Base-by-base conservation (phyloP, 1,140 invertebrate species). In the Myzus persicae region DNA sequence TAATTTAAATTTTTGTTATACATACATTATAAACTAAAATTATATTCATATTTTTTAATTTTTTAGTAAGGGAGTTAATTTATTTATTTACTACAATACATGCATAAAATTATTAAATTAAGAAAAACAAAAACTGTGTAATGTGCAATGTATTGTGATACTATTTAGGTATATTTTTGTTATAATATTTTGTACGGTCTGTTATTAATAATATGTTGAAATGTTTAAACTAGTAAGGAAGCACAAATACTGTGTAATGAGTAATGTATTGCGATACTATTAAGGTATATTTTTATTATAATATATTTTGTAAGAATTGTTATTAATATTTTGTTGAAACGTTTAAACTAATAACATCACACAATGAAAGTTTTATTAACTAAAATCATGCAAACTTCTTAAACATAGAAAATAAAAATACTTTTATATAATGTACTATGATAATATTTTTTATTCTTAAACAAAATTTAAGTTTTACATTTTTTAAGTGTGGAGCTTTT, bases 361-460 rank as follows among this genome's bases (percentile, higher is more conserved):
- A 76, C 31, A n/a, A 76, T n/a, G 20, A n/a, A 76, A 31, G 59
- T 76, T 76, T 76, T n/a, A 76, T 31, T 76, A 76, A 76, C 2
- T n/a, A 76, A 31, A n/a, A 76, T 76, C 59, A 76, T 76, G 2
- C 24, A 76, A n/a, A 76, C 59, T n/a, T 76, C 59, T 76, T 76
- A n/a, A n/a, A n/a, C 31, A n/a, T n/a, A 76, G 59, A 76, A 76
- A 76, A 76, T 31, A 76, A 76, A 76, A 76, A 76, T n/a, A 76
- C 5, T 76, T 76, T 76, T 76, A 76, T 76, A n/a, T 76, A 36
- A 76, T 76, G 31, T 36, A 76, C n/a, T 76, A 36, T 76, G 59
- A 76, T 76, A n/a, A 76, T n/a, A n/a, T 76, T 36, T 76, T 36
- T 76, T 76, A 76, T 76, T 76, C 11, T 76, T 36, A 14, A 76